Conservation (phyloP, 2,888 invertebrate species). For the Idaea straminata region DNA sequence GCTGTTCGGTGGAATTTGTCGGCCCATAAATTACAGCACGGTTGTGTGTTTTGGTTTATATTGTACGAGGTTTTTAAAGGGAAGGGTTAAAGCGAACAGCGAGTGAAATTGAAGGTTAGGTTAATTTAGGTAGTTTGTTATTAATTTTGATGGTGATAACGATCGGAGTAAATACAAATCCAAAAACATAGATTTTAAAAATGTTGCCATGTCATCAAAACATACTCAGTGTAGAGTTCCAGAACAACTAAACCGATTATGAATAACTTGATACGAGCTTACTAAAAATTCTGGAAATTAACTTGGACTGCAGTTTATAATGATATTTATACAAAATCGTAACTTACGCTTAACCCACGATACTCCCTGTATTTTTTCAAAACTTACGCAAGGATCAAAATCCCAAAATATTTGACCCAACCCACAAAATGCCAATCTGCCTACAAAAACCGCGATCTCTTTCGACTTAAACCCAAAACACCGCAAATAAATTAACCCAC, state of each 20-base stretch:
- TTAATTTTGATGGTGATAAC: background rate
- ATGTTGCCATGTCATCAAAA: too few relatives aligned
- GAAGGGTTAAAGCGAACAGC: background rate
- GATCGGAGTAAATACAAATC: background rate
- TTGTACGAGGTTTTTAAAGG: background rate
- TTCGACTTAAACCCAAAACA: conserved; percentile 23
- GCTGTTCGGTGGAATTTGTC: conserved; percentile 37
- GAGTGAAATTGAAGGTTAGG: background rate
- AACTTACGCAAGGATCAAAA: background rate
- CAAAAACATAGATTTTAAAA: too few relatives aligned
- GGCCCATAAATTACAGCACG: conserved; percentile 41
- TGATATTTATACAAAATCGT: too few relatives aligned
- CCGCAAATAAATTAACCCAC: conserved; percentile 56
- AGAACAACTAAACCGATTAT: too few relatives aligned
- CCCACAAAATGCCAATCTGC: too few relatives aligned
- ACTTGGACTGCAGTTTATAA: too few relatives aligned
- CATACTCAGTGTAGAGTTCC: too few relatives aligned
- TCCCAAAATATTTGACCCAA: too few relatives aligned
- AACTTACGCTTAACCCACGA: too few relatives aligned
- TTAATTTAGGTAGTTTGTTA: background rate
- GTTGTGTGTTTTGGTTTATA: background rate
- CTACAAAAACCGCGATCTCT: conserved; percentile 12
- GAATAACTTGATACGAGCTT: too few relatives aligned
- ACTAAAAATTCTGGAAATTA: too few relatives aligned
- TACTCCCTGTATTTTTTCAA: background rate